phyloP scores from a whole-genome alignment of 2,888 invertebrate species.

The Polietes domitor region DNA sequence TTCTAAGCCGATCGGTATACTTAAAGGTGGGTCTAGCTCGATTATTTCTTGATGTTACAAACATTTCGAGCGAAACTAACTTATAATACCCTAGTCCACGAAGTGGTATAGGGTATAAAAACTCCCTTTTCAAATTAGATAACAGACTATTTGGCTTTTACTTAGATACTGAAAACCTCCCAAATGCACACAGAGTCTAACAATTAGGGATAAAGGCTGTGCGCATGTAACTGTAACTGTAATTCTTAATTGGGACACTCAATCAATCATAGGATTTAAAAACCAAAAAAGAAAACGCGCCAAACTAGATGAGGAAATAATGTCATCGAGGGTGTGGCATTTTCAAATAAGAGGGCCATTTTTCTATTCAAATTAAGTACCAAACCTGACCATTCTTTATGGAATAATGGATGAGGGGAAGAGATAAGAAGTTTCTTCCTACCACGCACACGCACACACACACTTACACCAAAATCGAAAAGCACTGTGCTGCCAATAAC shows the following conservation, averaged over 20 bases:
- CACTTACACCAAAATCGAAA: conserved; percentile 8
- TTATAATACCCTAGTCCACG: too few relatives aligned
- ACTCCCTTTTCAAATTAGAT: too few relatives aligned
- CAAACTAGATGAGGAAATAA: neutral
- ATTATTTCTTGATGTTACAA: too few relatives aligned
- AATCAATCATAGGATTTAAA: conserved; percentile 65
- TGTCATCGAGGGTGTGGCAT: conserved; percentile 31
- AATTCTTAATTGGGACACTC: conserved; percentile 8
- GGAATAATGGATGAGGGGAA: neutral
- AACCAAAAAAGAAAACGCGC: neutral
- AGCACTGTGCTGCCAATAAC: neutral
- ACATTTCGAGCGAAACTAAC: too few relatives aligned
- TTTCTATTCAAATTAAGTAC: conserved; percentile 24
- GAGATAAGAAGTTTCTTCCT: conserved; percentile 17
- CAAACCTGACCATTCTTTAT: neutral
- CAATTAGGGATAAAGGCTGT: too few relatives aligned
- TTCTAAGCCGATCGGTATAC: too few relatives aligned
- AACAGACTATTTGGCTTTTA: too few relatives aligned
- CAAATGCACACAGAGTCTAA: neutral
- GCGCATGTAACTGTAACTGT: neutral
- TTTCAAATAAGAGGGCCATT: neutral
- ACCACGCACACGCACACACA: neutral
- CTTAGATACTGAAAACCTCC: neutral
- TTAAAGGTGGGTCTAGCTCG: too few relatives aligned
- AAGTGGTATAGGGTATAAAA: too few relatives aligned